Evolutionary conservation across 2,888 invertebrate genomes (phyloP).

Genomic region (Cephus pygmeus): DNA sequence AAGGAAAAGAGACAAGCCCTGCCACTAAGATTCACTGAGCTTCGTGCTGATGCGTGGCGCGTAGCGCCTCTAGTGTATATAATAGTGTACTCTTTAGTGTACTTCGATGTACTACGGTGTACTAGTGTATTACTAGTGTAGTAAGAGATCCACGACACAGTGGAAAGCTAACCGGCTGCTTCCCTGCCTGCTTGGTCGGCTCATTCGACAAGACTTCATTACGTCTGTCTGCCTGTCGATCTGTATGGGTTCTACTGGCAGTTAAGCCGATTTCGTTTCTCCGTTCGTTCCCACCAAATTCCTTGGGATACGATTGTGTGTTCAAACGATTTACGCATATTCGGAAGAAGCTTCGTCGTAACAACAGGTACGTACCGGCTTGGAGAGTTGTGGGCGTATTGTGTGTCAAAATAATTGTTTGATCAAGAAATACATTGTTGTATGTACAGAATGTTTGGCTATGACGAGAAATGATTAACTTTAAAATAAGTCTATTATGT

Average conservation of each 20-base stretch:
- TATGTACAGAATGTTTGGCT: neutral
- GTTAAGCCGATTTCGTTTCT: neutral
- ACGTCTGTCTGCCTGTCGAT: neutral
- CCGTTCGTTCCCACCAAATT: neutral
- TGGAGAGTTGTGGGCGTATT: constrained; percentile 59
- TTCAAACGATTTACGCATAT: constrained; percentile 70
- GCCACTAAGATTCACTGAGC: neutral
- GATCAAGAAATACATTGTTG: neutral
- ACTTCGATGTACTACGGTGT: constrained; percentile 13
- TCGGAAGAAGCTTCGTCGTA: constrained; percentile 68
- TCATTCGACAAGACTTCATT: constrained; percentile 11
- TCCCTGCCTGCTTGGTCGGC: constrained; percentile 9
- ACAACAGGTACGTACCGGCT: constrained; percentile 65
- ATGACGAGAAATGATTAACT: neutral
- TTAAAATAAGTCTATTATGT: neutral
- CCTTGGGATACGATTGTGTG: constrained; percentile 68
- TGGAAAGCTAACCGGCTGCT: constrained; percentile 41
- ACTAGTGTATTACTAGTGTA: constrained; percentile 33
- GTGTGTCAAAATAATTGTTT: constrained; percentile 53
- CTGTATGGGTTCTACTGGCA: neutral
- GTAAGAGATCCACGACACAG: constrained; percentile 11
- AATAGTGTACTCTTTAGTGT: constrained; percentile 18
- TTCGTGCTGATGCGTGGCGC: neutral
- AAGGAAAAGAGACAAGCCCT: neutral
- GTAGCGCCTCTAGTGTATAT: constrained; percentile 16